Conservation (phyloP, 2,797 vertebrate species). For the Jordanella pulchra region DNA sequence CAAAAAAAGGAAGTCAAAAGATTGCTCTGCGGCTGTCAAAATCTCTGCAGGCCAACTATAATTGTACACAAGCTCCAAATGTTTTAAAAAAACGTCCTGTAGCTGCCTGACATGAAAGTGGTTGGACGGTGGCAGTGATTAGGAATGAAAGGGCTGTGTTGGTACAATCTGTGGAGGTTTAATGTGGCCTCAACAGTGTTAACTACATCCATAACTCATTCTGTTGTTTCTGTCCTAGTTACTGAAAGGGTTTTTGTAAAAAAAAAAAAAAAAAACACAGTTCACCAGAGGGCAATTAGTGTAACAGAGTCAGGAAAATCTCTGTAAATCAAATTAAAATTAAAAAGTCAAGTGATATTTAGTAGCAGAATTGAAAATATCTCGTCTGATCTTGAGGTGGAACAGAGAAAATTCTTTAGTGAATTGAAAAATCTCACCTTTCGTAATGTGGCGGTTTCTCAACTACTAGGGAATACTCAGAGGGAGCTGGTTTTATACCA, state of each 20-base stretch:
- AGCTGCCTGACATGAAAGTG: neutral
- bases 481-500: neutral
- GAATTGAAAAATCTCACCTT: neutral
- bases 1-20: neutral
- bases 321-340: conserved; percentile 12
- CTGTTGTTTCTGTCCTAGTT: neutral
- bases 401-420: neutral
- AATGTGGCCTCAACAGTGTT: neutral
- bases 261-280: conserved; percentile 3
- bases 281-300: conserved; percentile 1
- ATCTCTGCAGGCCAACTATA: neutral
- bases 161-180: neutral
- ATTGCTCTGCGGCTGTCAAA: neutral
- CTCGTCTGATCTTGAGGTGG: neutral
- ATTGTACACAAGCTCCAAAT: conserved; percentile 2
- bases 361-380: neutral
- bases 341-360: conserved; percentile 1
- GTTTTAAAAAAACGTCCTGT: neutral
- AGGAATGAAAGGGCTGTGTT: neutral
- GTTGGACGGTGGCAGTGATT: neutral
- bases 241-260: neutral
- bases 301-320: conserved; percentile 6
- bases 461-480: neutral
- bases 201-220: neutral
- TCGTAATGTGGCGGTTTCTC: neutral